Evolutionary conservation across 92 coral and sea anemone species (phyloP).

Genomic region (Siderastrea siderea): DNA sequence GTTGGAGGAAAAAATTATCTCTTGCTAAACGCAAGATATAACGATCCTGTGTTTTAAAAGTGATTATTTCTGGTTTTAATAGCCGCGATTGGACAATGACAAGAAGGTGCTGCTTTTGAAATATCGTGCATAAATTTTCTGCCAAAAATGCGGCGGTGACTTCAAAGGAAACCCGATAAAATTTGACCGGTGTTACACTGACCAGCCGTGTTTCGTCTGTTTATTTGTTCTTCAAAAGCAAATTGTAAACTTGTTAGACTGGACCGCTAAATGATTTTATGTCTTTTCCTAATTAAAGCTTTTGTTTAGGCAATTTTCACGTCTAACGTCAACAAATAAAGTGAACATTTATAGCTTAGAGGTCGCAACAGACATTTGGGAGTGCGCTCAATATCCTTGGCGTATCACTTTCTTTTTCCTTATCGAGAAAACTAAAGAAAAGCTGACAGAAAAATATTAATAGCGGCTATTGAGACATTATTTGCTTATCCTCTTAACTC

Average conservation of each 20-base stretch:
- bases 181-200: slow-evolving; percentile 37
- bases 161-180: slow-evolving; percentile 48
- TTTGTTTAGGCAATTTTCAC: slow-evolving; percentile 54
- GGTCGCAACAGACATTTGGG: slow-evolving; percentile 22
- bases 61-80: not conserved
- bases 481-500: slow-evolving; percentile 51
- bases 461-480: slow-evolving; percentile 55
- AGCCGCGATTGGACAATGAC: not conserved
- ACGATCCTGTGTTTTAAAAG: slow-evolving; percentile 10
- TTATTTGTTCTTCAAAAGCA: slow-evolving; percentile 50
- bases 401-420: slow-evolving; percentile 34
- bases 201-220: slow-evolving; percentile 43
- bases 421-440: slow-evolving; percentile 33
- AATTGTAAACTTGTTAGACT: slow-evolving; percentile 52
- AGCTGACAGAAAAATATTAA: slow-evolving; percentile 45
- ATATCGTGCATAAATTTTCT: slow-evolving; percentile 28
- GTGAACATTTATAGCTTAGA: not conserved
- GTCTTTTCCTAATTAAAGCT: slow-evolving; percentile 49
- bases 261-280: slow-evolving; percentile 56
- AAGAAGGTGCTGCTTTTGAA: not conserved
- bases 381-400: not conserved
- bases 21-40: slow-evolving; percentile 1
- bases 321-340: slow-evolving; percentile 15
- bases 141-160: slow-evolving; percentile 47
- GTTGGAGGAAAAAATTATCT: slow-evolving; percentile 24